These are phyloP conservation scores for Amphipyra berbera DNA, from an alignment of 2,888 invertebrate species.

Conservation along the genomic window DNA sequence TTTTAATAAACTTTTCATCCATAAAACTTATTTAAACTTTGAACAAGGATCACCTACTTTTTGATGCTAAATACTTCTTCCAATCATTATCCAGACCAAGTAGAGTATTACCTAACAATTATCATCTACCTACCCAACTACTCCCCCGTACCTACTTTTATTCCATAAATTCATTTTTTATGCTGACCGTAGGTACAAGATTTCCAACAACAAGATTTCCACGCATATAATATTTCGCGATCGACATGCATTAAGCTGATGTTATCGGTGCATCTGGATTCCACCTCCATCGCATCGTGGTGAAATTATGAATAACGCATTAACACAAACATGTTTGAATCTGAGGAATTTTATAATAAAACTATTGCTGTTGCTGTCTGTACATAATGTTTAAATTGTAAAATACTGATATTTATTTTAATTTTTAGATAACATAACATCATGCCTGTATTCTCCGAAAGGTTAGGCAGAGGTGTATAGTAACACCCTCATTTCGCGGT, in stretches of 20 bases:
- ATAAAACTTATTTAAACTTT: too few relatives aligned
- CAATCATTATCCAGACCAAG: too few relatives aligned
- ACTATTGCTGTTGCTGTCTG: constrained; percentile 10
- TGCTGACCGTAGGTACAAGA: constrained; percentile 43
- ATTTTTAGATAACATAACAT: too few relatives aligned
- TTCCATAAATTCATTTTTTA: constrained; percentile 1
- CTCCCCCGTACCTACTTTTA: not conserved
- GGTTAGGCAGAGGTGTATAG: too few relatives aligned
- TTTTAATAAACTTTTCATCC: too few relatives aligned
- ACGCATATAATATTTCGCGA: constrained; percentile 81
- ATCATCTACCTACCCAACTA: too few relatives aligned
- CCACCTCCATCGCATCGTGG: constrained; percentile 54
- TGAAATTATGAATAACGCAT: constrained; percentile 67
- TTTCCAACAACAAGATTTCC: constrained; percentile 70
- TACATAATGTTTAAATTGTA: not conserved
- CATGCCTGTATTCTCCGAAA: too few relatives aligned
- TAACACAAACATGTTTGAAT: constrained; percentile 67
- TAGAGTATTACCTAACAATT: too few relatives aligned
- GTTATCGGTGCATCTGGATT: constrained; percentile 77
- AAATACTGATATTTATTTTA: not conserved
- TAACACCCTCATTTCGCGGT: too few relatives aligned
- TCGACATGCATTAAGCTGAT: constrained; percentile 74
- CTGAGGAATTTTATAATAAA: constrained; percentile 68
- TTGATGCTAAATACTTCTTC: too few relatives aligned
- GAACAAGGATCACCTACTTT: too few relatives aligned